phyloP scores from a whole-genome alignment of 2,797 vertebrate genomes.

The Orestias chungarensis region DNA sequence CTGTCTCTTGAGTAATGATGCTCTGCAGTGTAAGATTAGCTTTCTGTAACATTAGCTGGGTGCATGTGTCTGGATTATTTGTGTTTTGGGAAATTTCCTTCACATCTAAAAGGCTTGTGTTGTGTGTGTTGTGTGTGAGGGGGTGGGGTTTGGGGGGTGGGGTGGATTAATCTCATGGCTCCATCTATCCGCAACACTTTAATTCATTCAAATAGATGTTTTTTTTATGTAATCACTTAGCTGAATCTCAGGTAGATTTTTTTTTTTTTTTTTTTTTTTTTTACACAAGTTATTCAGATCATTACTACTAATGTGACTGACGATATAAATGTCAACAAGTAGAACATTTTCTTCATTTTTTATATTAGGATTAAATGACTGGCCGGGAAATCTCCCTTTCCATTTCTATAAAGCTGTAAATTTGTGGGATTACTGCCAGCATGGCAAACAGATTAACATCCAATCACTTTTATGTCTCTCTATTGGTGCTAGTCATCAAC shows the following conservation, averaged over 20 bases:
- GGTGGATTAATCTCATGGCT: slow-evolving; percentile 48
- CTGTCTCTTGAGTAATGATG: not conserved
- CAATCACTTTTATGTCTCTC: not conserved
- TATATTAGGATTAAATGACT: not conserved
- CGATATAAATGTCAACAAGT: not conserved
- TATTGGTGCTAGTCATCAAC: slow-evolving; percentile 4
- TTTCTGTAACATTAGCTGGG: too few relatives aligned
- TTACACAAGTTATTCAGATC: not conserved
- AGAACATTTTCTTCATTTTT: not conserved
- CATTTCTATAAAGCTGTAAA: not conserved
- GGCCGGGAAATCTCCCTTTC: not conserved
- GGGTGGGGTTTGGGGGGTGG: too few relatives aligned
- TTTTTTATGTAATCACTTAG: slow-evolving; percentile 12
- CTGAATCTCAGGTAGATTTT: slow-evolving; percentile 13
- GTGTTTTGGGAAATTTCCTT: slow-evolving; percentile 40
- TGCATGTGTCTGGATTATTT: slow-evolving; percentile 19
- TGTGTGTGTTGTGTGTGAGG: too few relatives aligned
- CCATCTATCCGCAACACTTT: slow-evolving; percentile 23
- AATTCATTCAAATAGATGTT: slow-evolving; percentile 41
- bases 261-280: too few relatives aligned
- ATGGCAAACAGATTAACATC: not conserved
- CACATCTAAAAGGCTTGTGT: slow-evolving; percentile 23
- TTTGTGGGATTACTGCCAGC: not conserved
- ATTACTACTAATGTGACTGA: not conserved
- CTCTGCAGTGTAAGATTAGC: not conserved